Conservation (phyloP, 2,888 invertebrate genomes). For the Sinotaia quadrata region DNA sequence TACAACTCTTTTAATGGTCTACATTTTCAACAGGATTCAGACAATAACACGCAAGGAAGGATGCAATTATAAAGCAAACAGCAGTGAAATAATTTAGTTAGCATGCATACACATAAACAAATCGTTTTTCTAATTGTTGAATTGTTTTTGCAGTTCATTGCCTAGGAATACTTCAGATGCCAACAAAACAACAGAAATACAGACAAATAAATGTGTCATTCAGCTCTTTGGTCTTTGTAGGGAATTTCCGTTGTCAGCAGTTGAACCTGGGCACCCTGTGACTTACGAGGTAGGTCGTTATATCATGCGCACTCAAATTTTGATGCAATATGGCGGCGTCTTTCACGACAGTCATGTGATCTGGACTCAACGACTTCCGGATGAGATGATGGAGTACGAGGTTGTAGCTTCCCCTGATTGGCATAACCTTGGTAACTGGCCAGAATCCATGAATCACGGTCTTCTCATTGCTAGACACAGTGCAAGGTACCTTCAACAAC, state of each 20-base stretch:
- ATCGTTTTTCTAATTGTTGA: too few species aligned
- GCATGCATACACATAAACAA: too few species aligned
- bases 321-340: conserved; percentile 36
- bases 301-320: conserved; percentile 32
- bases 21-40: too few species aligned
- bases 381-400: conserved; percentile 28
- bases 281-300: conserved; percentile 15
- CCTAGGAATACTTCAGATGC: too few species aligned
- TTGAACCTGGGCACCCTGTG: background rate
- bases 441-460: conserved; percentile 35
- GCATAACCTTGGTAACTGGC: conserved; percentile 34
- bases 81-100: too few species aligned
- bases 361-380: conserved; percentile 35
- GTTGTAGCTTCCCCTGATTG: conserved; percentile 38
- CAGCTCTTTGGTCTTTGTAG: too few species aligned
- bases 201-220: too few species aligned
- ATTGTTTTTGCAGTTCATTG: too few species aligned
- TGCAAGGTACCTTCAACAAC: conserved; percentile 23
- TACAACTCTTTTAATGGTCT: too few species aligned
- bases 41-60: too few species aligned
- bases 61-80: too few species aligned
- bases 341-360: conserved; percentile 33
- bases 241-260: conserved; percentile 14
- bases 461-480: conserved; percentile 27
- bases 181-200: too few species aligned